Base-by-base conservation (phyloP, 2,888 invertebrate genomes). In the Ernsta delagoae region DNA sequence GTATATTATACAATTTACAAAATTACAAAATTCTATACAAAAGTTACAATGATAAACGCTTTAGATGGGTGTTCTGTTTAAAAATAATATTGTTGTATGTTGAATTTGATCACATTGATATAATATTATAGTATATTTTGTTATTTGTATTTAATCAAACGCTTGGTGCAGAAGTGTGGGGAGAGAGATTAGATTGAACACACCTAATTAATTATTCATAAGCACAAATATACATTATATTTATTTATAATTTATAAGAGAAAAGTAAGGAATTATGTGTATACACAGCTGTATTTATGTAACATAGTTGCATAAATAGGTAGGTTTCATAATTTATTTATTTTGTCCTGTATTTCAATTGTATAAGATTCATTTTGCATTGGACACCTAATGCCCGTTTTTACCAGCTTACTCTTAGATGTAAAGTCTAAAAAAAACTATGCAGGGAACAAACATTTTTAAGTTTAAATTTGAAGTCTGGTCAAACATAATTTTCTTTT, bases 141-240 rank as follows among this genome's bases (percentile, higher is more conserved):
- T 43, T 11, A 43, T 39, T 39, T 39, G 45, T 45, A 16, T 48
- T 12, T 39, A 9, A 8, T 43, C 59, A 43, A 24, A 41, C 50
- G 59, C 50, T 65, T n/a, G 50, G 59, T 50, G 50, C 39, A 16
- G 65, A 65, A 57, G 50, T 50, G 50, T 65, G 9, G 11, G 36
- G 24, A 39, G 59, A 61, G 61, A 56, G 11, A 41, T 48, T 24
- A 59, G 31, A 8, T 9, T 36, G 16, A 48, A 3, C 5, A 36
- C 9, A 12, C 41, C n/a, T n/a, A n/a, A n/a, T n/a, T 39, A 36
- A 34, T 56, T n/a, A 34, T 56, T 11, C 8, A 11, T 12, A 54
- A 34, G 56, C 56, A 56, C 56, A 57, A 57, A 57, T 16, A 50
- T 50, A 12, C 11, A 45, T 0, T 48, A 6, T 48, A 48, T 4